Base-by-base conservation (phyloP, 2,113 vertebrate species). In the Gymnorhina tibicen region DNA sequence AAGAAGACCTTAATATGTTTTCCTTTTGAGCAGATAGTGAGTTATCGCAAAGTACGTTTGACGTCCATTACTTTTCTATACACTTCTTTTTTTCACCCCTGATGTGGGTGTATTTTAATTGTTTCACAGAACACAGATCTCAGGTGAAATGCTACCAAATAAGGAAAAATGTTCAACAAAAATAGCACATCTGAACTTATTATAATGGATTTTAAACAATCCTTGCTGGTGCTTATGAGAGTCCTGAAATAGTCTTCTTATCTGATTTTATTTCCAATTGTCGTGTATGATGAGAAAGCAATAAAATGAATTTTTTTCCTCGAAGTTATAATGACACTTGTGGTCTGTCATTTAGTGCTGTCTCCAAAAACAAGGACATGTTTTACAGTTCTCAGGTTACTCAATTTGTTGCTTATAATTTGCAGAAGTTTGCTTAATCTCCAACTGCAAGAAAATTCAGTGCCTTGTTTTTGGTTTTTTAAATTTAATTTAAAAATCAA, bases 321-420 rank as follows among this genome's bases (percentile, higher is more conserved):
- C 30, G 60, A 70, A 93, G 23, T 81, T 94, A 59, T 64, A 52
- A 70, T 77, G 46, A 91, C 3, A 60, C 3, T 83, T 95, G 75
- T 24, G 78, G 24, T 87, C 56, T 92, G 37, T 5, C 21, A 44
- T 63, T 87, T 89, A 42, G 27, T 39, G 58, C 76, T 91, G 22
- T 27, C 41, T 83, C n/a, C 62, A 72, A 53, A 91, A 76, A 7
- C 3, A 91, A 93, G 73, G 58, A 44, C 24, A 63, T 1, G 2
- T 85, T 87, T 97, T 84, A 85, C 4, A 9, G 62, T 67, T 95
- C 59, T 85, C 7, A 5, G 9, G 55, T 72, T 94, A 82, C 30
- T 39, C 79, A 88, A 66, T 89, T 92, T 94, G 74, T 85, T 94
- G 24, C 63, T 95, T 90, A 55, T 74, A 88, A 84, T 47, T 35